phyloP scores from a whole-genome alignment of 2,797 vertebrate genomes.

The Phoeniculus purpureus region DNA sequence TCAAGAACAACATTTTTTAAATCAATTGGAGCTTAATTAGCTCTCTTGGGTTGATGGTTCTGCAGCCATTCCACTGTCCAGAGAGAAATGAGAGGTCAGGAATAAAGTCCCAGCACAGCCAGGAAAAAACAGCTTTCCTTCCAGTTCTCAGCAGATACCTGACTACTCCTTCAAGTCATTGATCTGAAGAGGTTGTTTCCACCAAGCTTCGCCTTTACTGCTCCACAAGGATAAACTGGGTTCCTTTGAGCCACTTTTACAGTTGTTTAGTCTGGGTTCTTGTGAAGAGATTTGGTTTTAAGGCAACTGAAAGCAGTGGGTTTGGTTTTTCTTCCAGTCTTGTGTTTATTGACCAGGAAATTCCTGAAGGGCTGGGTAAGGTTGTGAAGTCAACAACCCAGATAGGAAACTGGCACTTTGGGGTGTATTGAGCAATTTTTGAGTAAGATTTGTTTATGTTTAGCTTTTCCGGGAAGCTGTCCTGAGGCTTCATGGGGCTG shows the following conservation, averaged over 20 bases:
- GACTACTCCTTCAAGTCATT: neutral
- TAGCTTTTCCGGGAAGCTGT: slow-evolving; percentile 43
- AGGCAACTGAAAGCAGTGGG: neutral
- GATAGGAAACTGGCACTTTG: slow-evolving; percentile 52
- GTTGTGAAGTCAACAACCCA: slow-evolving; percentile 45
- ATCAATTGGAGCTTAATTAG: slow-evolving; percentile 1
- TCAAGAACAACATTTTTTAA: slow-evolving; percentile 39
- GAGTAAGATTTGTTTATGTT: slow-evolving; percentile 44
- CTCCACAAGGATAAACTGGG: neutral
- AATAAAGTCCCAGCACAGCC: neutral
- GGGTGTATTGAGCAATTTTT: slow-evolving; percentile 54
- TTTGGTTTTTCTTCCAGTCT: neutral
- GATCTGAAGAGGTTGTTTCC: neutral
- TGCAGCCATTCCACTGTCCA: neutral
- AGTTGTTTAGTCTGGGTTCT: slow-evolving; percentile 43
- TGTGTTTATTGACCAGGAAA: slow-evolving; percentile 49
- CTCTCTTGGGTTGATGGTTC: neutral
- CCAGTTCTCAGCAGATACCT: neutral
- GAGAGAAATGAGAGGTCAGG: slow-evolving; percentile 3
- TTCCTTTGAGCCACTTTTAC: slow-evolving; percentile 23
- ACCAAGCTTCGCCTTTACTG: neutral
- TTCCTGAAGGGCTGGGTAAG: slow-evolving; percentile 50
- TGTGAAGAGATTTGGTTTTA: slow-evolving; percentile 7
- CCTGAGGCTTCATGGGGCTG: neutral
- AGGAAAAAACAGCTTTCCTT: neutral